phyloP scores from a whole-genome alignment of 2,888 invertebrate genomes.

The Diaprepes abbreviatus region DNA sequence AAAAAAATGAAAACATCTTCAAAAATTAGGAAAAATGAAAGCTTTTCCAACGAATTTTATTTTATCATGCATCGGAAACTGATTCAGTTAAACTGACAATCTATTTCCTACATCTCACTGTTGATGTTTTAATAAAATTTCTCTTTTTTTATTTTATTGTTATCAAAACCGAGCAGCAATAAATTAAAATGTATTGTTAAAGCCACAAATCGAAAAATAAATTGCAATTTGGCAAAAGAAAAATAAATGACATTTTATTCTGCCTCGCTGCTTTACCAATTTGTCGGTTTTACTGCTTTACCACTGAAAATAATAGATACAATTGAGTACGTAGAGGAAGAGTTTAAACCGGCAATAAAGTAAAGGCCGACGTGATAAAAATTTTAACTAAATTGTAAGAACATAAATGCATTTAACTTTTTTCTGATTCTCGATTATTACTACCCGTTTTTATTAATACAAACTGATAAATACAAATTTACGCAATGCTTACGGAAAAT shows the following conservation, averaged over 20 bases:
- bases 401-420: no score
- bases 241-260: constrained; percentile 12
- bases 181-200: background rate
- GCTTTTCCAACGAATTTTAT: no score
- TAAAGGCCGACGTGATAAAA: background rate
- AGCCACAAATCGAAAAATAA: constrained; percentile 3
- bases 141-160: background rate
- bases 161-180: background rate
- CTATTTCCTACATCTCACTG: no score
- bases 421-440: no score
- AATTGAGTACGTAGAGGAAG: constrained; percentile 14
- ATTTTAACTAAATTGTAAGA: background rate
- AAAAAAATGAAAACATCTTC: no score
- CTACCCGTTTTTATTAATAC: no score
- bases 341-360: background rate
- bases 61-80: no score
- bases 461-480: no score
- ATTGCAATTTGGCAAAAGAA: constrained; percentile 5
- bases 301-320: constrained; percentile 30
- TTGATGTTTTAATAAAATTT: background rate
- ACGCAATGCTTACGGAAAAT: no score
- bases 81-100: no score
- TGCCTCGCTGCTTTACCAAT: constrained; percentile 28
- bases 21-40: no score
- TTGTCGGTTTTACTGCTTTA: constrained; percentile 17